A percentile compares a stretch with the other conserved stretches of the same genome.
Evolutionary conservation across 2,113 vertebrate species (phyloP).

Genomic region (Dissostichus mawsoni): DNA sequence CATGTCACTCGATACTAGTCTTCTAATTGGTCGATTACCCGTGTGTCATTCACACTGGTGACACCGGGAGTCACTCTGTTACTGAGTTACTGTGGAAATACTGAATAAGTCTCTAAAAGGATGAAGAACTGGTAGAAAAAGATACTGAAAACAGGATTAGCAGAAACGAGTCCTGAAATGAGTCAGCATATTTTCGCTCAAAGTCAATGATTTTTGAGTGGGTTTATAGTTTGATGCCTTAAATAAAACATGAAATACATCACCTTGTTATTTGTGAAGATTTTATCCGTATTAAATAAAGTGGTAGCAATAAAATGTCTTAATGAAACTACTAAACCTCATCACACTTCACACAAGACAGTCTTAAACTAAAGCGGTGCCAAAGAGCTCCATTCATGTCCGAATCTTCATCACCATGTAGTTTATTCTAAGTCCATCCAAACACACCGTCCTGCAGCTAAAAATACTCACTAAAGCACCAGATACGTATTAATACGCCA

Average conservation of each 20-base stretch:
- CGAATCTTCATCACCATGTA: background rate
- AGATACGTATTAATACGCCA: background rate
- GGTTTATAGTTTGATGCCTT: too few species aligned
- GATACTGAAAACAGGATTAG: background rate
- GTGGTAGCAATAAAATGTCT: too few species aligned
- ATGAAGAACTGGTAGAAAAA: background rate
- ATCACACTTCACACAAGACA: too few species aligned
- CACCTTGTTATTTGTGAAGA: too few species aligned
- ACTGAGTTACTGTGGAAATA: background rate
- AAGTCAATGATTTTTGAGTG: too few species aligned
- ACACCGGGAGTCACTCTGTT: background rate
- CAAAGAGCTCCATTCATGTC: background rate
- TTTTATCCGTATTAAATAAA: too few species aligned
- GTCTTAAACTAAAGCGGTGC: too few species aligned
- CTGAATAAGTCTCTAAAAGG: background rate
- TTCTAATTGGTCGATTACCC: conserved; percentile 4
- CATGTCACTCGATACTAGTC: conserved; percentile 29
- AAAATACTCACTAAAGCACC: background rate
- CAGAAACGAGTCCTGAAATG: background rate
- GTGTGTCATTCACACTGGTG: conserved; percentile 2
- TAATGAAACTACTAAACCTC: too few species aligned
- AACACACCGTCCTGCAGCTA: background rate
- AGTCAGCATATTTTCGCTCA: too few species aligned
- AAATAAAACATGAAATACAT: too few species aligned
- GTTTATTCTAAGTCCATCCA: background rate